Conservation (phyloP, 1,140 invertebrate species). For the Thrips palmi region DNA sequence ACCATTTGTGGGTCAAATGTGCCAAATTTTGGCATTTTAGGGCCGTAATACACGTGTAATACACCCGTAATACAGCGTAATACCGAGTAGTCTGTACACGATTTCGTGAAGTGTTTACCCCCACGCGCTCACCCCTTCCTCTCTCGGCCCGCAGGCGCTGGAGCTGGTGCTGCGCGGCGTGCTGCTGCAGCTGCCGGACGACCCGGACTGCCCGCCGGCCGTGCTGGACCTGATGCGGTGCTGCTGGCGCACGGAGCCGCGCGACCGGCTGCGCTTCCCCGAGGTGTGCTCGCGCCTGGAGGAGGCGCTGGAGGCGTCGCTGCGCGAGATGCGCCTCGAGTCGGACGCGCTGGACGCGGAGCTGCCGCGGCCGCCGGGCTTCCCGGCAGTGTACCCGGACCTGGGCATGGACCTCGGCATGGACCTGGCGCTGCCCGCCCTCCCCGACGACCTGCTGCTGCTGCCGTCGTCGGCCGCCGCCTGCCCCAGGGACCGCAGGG, state of each 20-base stretch:
- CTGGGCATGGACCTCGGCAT: conserved; percentile 18
- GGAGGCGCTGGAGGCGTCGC: conserved; percentile 26
- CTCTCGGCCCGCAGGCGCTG: conserved; percentile 42
- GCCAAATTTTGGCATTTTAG: neutral
- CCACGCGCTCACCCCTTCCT: neutral
- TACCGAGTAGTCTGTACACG: neutral
- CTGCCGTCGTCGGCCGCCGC: no score
- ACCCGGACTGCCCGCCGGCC: conserved; percentile 56
- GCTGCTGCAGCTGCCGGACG: conserved; percentile 58
- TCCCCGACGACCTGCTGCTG: no score
- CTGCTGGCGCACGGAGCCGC: conserved; percentile 71
- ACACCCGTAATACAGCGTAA: neutral
- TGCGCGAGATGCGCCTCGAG: conserved; percentile 18
- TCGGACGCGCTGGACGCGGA: neutral
- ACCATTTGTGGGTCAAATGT: neutral
- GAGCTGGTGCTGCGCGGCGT: conserved; percentile 69
- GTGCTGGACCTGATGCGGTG: conserved; percentile 64
- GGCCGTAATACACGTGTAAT: neutral
- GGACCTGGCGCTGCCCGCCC: no score
- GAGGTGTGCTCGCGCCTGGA: conserved; percentile 49
- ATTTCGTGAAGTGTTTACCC: neutral
- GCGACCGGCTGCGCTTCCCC: conserved; percentile 52
- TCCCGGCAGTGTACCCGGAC: conserved; percentile 15
- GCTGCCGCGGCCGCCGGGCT: conserved; percentile 15
- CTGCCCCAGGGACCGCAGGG: no score